Evolutionary conservation across 2,797 vertebrate genomes (phyloP), one percentile per base, ranked within the genome.

Genomic region (Rhynchotus rufescens): DNA sequence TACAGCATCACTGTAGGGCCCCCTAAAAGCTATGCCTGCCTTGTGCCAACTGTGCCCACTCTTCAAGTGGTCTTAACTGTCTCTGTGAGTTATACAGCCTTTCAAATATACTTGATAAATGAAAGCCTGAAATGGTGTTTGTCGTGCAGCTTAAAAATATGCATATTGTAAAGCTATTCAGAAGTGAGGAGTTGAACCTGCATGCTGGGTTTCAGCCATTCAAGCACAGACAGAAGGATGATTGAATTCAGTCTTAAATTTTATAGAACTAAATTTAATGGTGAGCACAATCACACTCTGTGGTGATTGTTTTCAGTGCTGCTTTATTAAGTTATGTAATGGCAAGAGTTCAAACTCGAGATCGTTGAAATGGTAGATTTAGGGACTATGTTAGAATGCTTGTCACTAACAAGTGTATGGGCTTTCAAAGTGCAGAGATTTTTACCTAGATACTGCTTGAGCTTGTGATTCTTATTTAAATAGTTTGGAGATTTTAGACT

Each of bases 271-370:
- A 95, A 96, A 96, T 97, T 95, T 97, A 96, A 96, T 96, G 93
- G 94, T 78, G 93, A 97, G 86, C 80, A 87, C 95, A 93, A 69
- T 96, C 84, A 14, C 83, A 51, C 82, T 97, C 81, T 95, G 84
- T 88, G 89, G 96, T 95, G 95, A 97, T 97, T 97, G 97, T 98
- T 98, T 98, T 97, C 96, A 94, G 94, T 95, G 94, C 94, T 97
- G 96, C 93, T 96, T 98, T 97, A 98, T 98, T 98, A 97, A 97
- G 97, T 97, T 97, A 97, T 72, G 74, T 96, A 92, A 97, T 97
- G 95, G 96, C 93, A 95, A 88, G 90, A 92, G 83, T 96, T 98
- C 96, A 96, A 96, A 96, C 81, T 96, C 84, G 87, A 94, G 92
- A 91, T 91, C 90, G 94, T 95, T 62, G 87, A 97, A 97, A 97